Evolutionary conservation across 2,888 invertebrate species (phyloP).

Genomic region (Achlya flavicornis): DNA sequence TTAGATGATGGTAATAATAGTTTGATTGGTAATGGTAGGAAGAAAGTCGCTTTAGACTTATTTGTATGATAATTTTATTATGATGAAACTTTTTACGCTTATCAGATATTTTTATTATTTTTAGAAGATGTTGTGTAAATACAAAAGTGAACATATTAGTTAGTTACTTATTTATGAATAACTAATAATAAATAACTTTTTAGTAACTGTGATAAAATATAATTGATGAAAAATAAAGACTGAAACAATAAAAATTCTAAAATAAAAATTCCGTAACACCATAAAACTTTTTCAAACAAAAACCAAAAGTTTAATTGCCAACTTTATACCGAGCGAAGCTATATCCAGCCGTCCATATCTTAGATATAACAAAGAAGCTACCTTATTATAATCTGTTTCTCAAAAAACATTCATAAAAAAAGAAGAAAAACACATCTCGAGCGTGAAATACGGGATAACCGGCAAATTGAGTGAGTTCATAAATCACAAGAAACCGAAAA

Average conservation of each 20-base stretch:
- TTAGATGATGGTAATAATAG: constrained; percentile 26
- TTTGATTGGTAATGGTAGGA: constrained; percentile 34
- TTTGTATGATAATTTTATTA: constrained; percentile 19
- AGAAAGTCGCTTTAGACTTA: constrained; percentile 21
- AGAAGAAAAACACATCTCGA: constrained; percentile 20
- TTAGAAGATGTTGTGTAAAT: no score
- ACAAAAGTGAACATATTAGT: no score
- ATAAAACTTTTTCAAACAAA: no score
- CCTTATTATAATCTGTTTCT: neutral
- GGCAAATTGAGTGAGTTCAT: constrained; percentile 43
- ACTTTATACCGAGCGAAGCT: neutral
- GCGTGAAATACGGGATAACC: constrained; percentile 33
- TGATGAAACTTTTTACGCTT: neutral
- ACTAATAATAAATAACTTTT: no score
- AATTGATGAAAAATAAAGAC: no score
- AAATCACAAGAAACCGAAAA: constrained; percentile 47
- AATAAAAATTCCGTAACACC: no score
- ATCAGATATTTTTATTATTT: no score
- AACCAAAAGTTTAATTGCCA: neutral
- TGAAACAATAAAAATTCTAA: no score
- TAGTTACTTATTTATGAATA: no score
- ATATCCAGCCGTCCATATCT: neutral
- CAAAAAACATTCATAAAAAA: constrained; percentile 10
- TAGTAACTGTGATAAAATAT: no score
- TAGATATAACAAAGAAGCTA: constrained; percentile 1